Evolutionary conservation across 2,797 vertebrate species (phyloP), one percentile per base, ranked within the genome.

Genomic region (Halcyon chelicuti): DNA sequence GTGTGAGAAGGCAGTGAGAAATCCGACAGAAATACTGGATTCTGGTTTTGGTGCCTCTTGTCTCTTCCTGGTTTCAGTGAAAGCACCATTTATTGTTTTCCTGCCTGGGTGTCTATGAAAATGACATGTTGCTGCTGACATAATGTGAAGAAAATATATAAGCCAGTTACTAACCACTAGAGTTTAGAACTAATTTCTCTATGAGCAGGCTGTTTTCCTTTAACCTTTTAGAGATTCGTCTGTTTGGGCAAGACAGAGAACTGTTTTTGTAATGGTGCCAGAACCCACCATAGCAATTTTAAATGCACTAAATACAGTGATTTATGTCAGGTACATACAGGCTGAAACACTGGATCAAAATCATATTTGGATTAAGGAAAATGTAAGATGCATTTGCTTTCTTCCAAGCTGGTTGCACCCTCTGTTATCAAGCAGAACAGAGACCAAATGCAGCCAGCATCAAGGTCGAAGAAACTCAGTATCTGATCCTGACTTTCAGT

Each of bases 1-100:
- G 6, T 28, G 22, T 88, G 37, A 72, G 33, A 72, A 86, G 19
- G 21, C 46, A 88, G 77, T 31, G 52, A 84, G 44, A 92, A 94
- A 68, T 88, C 70, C 90, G 83, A 90, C 66, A 66, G 80, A 94
- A 92, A 87, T 66, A 47, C 47, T 79, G 23, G 42, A 79, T 73
- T 51, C 26, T 20, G 6, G 23, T 82, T 84, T 91, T 82, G 21
- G 60, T 82, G 51, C 51, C 72, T n/a, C 18, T 91, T 65, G 17
- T 76, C 66, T 49, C 17, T 91, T 92, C 51, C 81, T 52, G n/a
- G 12, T 62, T 89, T 35, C 21, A 70, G 4, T 78, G 71, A 78
- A 92, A 76, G 22, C 31, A 37, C 19, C 31, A 35, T 72, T 94
- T 83, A 65, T 42, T 90, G 58, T 72, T 81, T 46, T 63, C 29